Percentiles rank a stretch among this genome's conserved stretches.
Evolutionary conservation across 92 coral and sea anemone genomes (phyloP).

Genomic region (Siderastrea siderea): DNA sequence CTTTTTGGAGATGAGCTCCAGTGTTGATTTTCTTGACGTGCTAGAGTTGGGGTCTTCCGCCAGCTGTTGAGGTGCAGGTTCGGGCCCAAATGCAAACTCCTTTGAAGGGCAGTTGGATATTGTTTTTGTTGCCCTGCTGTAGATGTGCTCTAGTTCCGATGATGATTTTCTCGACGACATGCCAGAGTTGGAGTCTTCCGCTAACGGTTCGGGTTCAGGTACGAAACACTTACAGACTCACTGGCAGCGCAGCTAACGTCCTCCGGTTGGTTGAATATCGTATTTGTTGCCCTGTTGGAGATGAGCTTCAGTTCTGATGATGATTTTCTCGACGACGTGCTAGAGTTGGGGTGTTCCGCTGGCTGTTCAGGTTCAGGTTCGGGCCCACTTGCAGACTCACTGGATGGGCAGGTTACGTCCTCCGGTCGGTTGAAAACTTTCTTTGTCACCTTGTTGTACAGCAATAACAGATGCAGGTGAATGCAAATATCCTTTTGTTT

Average conservation of each 20-base stretch:
- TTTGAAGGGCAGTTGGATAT: background rate
- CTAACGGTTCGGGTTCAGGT: too few relatives aligned
- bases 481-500: background rate
- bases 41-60: background rate
- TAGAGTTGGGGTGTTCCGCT: too few relatives aligned
- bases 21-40: constrained; percentile 1
- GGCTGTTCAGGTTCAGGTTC: background rate
- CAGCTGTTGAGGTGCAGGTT: background rate
- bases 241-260: background rate
- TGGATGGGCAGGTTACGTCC: too few relatives aligned
- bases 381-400: background rate
- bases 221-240: too few relatives aligned
- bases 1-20: background rate
- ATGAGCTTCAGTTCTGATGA: too few relatives aligned
- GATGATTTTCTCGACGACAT: background rate
- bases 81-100: background rate
- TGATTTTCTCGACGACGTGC: too few relatives aligned
- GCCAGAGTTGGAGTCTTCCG: background rate
- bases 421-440: too few relatives aligned
- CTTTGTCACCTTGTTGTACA: too few relatives aligned
- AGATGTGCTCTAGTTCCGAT: background rate
- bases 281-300: too few relatives aligned
- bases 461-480: too few relatives aligned
- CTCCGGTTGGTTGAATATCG: background rate
- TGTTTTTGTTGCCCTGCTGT: background rate